Percentiles rank a stretch among this genome's conserved stretches.
These are phyloP conservation scores for Netelia virgata DNA, from an alignment of 2,888 invertebrate genomes.

Conservation along the genomic window DNA sequence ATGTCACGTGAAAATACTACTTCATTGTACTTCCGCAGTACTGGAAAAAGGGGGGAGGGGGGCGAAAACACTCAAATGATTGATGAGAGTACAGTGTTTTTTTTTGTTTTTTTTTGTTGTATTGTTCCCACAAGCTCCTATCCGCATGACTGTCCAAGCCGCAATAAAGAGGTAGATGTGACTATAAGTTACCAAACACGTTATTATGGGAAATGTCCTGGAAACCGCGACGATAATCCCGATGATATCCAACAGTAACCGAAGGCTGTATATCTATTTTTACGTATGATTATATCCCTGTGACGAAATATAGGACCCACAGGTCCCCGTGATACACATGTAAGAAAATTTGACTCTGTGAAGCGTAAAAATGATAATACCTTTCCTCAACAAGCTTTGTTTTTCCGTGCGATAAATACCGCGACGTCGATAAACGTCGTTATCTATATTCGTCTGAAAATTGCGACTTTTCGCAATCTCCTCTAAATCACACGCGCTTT, in stretches of 20 bases:
- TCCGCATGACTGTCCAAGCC: constrained; percentile 61
- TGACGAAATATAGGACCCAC: constrained; percentile 24
- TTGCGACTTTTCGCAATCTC: constrained; percentile 43
- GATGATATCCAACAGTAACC: constrained; percentile 67
- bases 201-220: constrained; percentile 53
- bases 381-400: constrained; percentile 78
- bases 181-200: constrained; percentile 48
- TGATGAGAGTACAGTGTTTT: constrained; percentile 50
- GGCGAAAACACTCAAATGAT: constrained; percentile 58
- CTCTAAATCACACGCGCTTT: neutral
- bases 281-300: constrained; percentile 50
- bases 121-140: constrained; percentile 51
- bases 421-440: constrained; percentile 31
- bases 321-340: constrained; percentile 25
- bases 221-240: constrained; percentile 60
- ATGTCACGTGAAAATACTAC: constrained; percentile 20
- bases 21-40: constrained; percentile 63
- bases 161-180: constrained; percentile 53
- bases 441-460: constrained; percentile 24
- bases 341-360: constrained; percentile 44
- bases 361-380: constrained; percentile 66
- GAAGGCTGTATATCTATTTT: constrained; percentile 56
- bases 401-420: constrained; percentile 73
- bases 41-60: constrained; percentile 21
- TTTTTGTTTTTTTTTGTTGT: constrained; percentile 3